A percentile compares a stretch with the other conserved stretches of the same genome.
These are phyloP conservation scores for Campoplex capitator DNA, from an alignment of 2,888 invertebrate genomes.

Conservation along the genomic window DNA sequence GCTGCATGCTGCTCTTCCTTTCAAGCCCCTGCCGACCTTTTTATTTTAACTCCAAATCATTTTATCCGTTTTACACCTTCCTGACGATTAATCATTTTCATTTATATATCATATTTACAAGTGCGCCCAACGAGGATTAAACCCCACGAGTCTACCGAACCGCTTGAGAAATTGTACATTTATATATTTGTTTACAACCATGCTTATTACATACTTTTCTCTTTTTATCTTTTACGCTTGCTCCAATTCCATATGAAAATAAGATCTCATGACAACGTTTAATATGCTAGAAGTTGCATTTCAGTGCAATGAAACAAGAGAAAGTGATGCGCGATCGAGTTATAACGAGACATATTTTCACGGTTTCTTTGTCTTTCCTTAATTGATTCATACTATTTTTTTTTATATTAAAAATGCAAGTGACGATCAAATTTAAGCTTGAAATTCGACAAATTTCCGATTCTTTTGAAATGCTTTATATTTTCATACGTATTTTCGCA, in stretches of 20 bases:
- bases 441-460: not conserved
- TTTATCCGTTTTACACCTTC: not conserved
- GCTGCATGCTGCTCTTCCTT: constrained; percentile 43
- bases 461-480: not conserved
- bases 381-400: not conserved
- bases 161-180: constrained; percentile 58
- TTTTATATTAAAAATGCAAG: not conserved
- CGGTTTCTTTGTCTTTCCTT: not conserved
- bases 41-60: constrained; percentile 22
- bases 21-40: not conserved
- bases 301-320: not conserved
- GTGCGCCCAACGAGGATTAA: constrained; percentile 43
- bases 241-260: constrained; percentile 23
- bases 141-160: constrained; percentile 43
- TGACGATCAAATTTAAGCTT: not conserved
- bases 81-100: constrained; percentile 16
- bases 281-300: not conserved
- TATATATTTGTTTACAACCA: constrained; percentile 55
- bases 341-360: not conserved
- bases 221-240: constrained; percentile 1
- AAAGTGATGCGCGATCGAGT: not conserved
- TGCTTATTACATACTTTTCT: not conserved
- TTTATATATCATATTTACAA: constrained; percentile 59
- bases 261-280: not conserved
- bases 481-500: not conserved